phyloP scores from a whole-genome alignment of 53 echinoderm and acorn worm genomes.

The Patiria pectinifera region DNA sequence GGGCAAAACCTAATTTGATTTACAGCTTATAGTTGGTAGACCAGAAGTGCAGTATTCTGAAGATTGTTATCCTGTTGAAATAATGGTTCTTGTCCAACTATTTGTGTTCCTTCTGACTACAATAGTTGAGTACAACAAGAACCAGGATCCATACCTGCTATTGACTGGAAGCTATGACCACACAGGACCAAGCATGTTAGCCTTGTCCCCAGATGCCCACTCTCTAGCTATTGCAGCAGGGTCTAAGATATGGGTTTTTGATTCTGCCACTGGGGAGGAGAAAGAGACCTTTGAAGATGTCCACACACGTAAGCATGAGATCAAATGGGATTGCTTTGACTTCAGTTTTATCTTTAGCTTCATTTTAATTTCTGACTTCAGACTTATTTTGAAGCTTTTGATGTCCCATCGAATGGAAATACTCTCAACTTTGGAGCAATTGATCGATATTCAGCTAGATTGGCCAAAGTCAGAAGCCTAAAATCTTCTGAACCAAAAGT shows the following conservation, averaged over 20 bases:
- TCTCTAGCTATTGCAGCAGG: slow-evolving; percentile 83
- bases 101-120: background rate
- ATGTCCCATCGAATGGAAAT: too few species aligned
- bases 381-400: too few species aligned
- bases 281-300: slow-evolving; percentile 82
- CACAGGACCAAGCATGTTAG: slow-evolving; percentile 80
- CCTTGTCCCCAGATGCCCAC: slow-evolving; percentile 82
- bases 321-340: background rate
- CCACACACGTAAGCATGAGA: slow-evolving; percentile 72
- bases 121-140: slow-evolving; percentile 91
- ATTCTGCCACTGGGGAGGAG: slow-evolving; percentile 68
- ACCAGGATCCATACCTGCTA: slow-evolving; percentile 93
- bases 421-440: too few species aligned
- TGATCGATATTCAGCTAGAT: too few species aligned
- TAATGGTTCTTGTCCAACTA: background rate
- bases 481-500: too few species aligned
- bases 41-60: background rate
- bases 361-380: too few species aligned
- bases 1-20: too few species aligned
- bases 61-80: background rate
- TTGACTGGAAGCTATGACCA: slow-evolving; percentile 85
- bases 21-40: too few species aligned
- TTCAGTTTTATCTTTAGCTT: background rate
- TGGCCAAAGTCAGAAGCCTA: too few species aligned
- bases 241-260: slow-evolving; percentile 70